These are phyloP conservation scores for Andrena praecox DNA, from an alignment of 2,888 invertebrate species.

Conservation along the genomic window DNA sequence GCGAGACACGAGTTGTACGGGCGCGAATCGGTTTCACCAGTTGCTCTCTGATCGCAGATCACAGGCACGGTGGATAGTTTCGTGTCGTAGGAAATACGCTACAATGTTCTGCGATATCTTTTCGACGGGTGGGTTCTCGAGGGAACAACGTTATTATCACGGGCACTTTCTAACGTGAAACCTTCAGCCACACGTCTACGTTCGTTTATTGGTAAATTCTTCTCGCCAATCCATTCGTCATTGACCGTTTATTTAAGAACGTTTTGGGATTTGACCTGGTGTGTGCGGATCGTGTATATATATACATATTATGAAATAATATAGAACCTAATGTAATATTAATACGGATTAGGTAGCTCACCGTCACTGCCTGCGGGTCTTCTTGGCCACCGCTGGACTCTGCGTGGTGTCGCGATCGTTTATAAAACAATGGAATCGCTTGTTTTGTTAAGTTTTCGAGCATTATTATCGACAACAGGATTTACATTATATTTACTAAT, in stretches of 20 bases:
- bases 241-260: slow-evolving; percentile 27
- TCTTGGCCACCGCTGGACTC: slow-evolving; percentile 58
- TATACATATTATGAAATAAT: slow-evolving; percentile 67
- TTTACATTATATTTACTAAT: slow-evolving; percentile 64
- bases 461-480: slow-evolving; percentile 64
- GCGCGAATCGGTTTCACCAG: slow-evolving; percentile 39
- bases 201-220: slow-evolving; percentile 5
- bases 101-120: slow-evolving; percentile 11
- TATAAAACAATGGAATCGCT: slow-evolving; percentile 63
- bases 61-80: slow-evolving; percentile 16
- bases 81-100: not conserved
- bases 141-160: not conserved
- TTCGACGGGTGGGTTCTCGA: not conserved
- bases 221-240: slow-evolving; percentile 30
- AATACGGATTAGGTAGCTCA: slow-evolving; percentile 68
- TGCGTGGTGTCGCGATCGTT: slow-evolving; percentile 67
- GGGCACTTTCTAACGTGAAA: not conserved
- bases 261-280: slow-evolving; percentile 58
- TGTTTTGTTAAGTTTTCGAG: slow-evolving; percentile 79
- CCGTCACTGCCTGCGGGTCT: slow-evolving; percentile 69
- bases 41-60: slow-evolving; percentile 19
- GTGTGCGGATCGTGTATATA: slow-evolving; percentile 71
- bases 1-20: slow-evolving; percentile 20
- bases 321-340: slow-evolving; percentile 67
- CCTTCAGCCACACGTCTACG: slow-evolving; percentile 16